These are phyloP conservation scores for Amniataba percoides DNA, from an alignment of 2,797 vertebrate genomes.

Conservation along the genomic window DNA sequence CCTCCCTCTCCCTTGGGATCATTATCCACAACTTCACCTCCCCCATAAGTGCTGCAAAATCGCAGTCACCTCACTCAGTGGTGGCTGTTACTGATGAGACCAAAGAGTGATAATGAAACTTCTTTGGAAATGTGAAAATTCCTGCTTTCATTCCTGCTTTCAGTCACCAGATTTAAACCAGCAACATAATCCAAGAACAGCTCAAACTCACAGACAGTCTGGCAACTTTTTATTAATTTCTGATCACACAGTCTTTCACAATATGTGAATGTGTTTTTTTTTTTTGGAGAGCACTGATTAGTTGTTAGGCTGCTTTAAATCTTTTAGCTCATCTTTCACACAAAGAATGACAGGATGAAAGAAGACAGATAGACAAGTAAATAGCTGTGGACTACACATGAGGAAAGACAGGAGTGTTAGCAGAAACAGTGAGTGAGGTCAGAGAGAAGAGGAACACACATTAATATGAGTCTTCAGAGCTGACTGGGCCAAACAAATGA, in stretches of 20 bases:
- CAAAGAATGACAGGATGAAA: conserved; percentile 3
- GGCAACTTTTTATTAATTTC: neutral
- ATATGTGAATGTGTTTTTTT: neutral
- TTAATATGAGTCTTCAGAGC: conserved; percentile 47
- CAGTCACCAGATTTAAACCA: conserved; percentile 16
- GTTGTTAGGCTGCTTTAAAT: neutral
- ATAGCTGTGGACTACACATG: conserved; percentile 21
- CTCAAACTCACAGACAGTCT: neutral
- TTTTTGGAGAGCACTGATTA: neutral
- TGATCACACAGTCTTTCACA: neutral
- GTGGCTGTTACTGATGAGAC: neutral
- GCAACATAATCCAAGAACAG: neutral
- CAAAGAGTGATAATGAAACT: neutral
- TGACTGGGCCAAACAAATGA: conserved; percentile 36
- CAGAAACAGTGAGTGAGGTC: neutral
- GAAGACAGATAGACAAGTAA: conserved; percentile 9
- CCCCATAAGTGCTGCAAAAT: conserved; percentile 23
- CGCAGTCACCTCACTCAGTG: neutral
- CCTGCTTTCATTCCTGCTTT: neutral
- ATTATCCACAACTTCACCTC: conserved; percentile 14
- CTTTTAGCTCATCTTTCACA: neutral
- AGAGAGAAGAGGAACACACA: conserved; percentile 6
- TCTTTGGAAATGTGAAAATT: conserved; percentile 8
- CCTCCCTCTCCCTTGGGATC: conserved; percentile 36
- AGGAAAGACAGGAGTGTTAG: conserved; percentile 14